These are phyloP conservation scores for Verasper variegatus DNA, from an alignment of 2,113 vertebrate species.

Conservation along the genomic window DNA sequence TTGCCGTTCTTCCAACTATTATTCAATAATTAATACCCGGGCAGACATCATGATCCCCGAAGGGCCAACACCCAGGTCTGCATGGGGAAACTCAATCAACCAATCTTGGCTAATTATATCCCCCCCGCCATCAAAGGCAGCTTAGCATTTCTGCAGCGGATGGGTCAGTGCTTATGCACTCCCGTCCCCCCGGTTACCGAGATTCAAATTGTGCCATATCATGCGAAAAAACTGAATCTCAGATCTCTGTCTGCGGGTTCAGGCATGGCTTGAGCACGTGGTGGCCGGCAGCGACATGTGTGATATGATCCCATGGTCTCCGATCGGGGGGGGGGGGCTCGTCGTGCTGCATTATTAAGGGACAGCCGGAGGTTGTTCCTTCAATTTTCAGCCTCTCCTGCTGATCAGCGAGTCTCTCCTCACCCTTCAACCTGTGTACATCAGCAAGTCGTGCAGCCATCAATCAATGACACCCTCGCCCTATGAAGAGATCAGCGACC, in stretches of 20 bases:
- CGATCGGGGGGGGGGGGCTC: conserved; percentile 6
- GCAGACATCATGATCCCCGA: conserved; percentile 57
- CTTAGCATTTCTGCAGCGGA: conserved; percentile 40
- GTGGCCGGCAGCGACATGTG: conserved; percentile 15
- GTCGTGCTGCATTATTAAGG: conserved; percentile 36
- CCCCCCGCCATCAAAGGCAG: conserved; percentile 33
- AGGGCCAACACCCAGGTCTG: conserved; percentile 61
- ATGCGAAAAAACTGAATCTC: conserved; percentile 32
- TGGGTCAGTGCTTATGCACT: conserved; percentile 54
- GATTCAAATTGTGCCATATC: conserved; percentile 40
- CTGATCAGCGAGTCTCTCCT: conserved; percentile 42
- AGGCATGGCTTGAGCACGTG: neutral
- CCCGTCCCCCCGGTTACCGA: conserved; percentile 1
- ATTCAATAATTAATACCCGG: conserved; percentile 72
- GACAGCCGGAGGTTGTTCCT: conserved; percentile 51
- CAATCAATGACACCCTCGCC: conserved; percentile 64
- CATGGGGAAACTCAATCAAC: conserved; percentile 57
- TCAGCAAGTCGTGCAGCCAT: conserved; percentile 65
- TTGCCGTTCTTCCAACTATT: conserved; percentile 59
- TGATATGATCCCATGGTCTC: conserved; percentile 30
- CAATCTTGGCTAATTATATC: conserved; percentile 65
- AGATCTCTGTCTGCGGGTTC: conserved; percentile 22
- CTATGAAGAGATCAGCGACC: conserved; percentile 68
- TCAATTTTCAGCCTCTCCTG: conserved; percentile 31
- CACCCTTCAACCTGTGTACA: conserved; percentile 56